Evolutionary conservation across 2,888 invertebrate genomes (phyloP).

Genomic region (Pardosa pseudoannulata): DNA sequence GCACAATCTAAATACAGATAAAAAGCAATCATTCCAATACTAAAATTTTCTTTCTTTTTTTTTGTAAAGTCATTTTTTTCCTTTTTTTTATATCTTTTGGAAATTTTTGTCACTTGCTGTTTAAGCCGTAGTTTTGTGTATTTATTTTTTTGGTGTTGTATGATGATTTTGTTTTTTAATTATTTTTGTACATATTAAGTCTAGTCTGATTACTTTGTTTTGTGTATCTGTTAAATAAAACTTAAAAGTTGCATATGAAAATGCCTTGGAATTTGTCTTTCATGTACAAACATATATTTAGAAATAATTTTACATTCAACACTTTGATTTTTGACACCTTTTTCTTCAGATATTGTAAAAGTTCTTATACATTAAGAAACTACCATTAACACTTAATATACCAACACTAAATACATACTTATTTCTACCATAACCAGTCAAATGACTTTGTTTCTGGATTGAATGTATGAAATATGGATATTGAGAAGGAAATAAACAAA

Average conservation of each 20-base stretch:
- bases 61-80: not conserved
- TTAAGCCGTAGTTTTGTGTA: not conserved
- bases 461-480: too few species aligned
- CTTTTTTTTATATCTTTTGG: not conserved
- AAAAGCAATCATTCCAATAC: not conserved
- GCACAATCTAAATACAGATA: not conserved
- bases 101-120: not conserved
- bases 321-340: too few species aligned
- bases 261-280: too few species aligned
- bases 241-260: slow-evolving; percentile 6
- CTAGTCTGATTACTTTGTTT: slow-evolving; percentile 7
- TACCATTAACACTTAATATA: too few species aligned
- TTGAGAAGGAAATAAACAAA: too few species aligned
- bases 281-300: too few species aligned
- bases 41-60: not conserved
- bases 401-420: too few species aligned
- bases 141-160: slow-evolving; percentile 1
- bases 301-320: too few species aligned
- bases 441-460: too few species aligned
- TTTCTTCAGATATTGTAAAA: too few species aligned
- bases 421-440: too few species aligned
- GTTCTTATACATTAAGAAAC: too few species aligned
- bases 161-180: not conserved
- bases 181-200: not conserved
- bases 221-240: slow-evolving; percentile 5